phyloP scores from a whole-genome alignment of 2,888 invertebrate species.

The Spialia ferax region DNA sequence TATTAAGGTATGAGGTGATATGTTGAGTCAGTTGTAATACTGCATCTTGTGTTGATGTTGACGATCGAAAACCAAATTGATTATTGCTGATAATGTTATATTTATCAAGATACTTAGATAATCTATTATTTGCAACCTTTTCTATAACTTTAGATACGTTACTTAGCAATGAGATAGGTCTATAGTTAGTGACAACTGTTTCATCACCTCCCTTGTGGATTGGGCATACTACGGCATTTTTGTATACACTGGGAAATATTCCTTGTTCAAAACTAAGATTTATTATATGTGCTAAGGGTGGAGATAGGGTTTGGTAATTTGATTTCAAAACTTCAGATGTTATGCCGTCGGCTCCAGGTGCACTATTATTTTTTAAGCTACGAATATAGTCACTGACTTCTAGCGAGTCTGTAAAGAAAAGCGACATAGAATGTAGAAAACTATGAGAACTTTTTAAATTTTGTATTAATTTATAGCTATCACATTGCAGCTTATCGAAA shows the following conservation, averaged over 20 bases:
- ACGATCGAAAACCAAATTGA: slow-evolving; percentile 13
- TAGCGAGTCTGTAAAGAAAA: not conserved
- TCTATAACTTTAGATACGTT: slow-evolving; percentile 32
- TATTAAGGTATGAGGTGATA: slow-evolving; percentile 5
- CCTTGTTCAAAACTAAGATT: not conserved
- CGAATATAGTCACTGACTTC: not conserved
- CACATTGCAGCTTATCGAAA: not conserved
- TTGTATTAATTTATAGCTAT: not conserved
- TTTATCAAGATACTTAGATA: slow-evolving; percentile 1
- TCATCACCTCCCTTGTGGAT: not conserved
- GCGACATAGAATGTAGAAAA: not conserved
- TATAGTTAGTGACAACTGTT: slow-evolving; percentile 12
- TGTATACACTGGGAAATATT: not conserved
- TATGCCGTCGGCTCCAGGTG: not conserved
- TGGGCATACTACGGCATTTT: not conserved
- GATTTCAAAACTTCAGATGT: not conserved
- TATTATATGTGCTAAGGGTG: not conserved
- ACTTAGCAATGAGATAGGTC: slow-evolving; percentile 32
- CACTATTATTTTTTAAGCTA: not conserved
- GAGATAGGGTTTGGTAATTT: not conserved
- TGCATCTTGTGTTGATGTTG: slow-evolving; percentile 23
- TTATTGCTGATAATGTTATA: not conserved
- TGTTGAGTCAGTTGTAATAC: not conserved
- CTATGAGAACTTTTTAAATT: not conserved
- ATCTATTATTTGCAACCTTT: slow-evolving; percentile 29